Evolutionary conservation across 1,140 invertebrate species (phyloP).

Genomic region (Gryllus bimaculatus): DNA sequence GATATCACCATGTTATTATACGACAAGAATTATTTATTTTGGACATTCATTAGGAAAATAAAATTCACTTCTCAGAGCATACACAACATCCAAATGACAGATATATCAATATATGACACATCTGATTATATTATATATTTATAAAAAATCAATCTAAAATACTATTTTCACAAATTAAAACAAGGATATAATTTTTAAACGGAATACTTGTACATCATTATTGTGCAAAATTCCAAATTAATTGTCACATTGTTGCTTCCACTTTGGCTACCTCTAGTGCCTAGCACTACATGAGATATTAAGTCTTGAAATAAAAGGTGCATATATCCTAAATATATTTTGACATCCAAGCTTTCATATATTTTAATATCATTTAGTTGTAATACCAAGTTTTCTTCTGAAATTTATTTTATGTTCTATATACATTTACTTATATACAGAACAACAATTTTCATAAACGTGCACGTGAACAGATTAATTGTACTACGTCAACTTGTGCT

Average conservation of each 20-base stretch:
- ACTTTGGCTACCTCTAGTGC: neutral
- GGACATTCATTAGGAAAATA: no score
- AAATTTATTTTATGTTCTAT: neutral
- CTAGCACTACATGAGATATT: neutral
- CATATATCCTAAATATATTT: neutral
- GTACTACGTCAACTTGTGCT: constrained; percentile 1
- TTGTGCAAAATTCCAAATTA: no score
- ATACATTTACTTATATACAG: neutral
- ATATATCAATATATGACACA: no score
- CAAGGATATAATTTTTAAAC: no score
- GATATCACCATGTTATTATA: no score
- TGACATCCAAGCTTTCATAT: neutral
- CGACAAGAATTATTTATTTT: no score
- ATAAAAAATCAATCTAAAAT: no score
- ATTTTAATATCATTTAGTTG: neutral
- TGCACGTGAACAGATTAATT: neutral
- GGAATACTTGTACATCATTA: no score
- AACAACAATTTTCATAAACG: neutral
- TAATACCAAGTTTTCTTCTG: neutral
- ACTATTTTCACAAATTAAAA: no score
- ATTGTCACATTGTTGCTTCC: neutral
- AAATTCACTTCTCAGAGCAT: no score
- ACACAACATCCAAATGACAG: no score
- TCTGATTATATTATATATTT: no score
- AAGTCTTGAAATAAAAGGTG: neutral